Conservation (phyloP, 1,140 invertebrate genomes). For the Pseudomyrmex cubaensis region DNA sequence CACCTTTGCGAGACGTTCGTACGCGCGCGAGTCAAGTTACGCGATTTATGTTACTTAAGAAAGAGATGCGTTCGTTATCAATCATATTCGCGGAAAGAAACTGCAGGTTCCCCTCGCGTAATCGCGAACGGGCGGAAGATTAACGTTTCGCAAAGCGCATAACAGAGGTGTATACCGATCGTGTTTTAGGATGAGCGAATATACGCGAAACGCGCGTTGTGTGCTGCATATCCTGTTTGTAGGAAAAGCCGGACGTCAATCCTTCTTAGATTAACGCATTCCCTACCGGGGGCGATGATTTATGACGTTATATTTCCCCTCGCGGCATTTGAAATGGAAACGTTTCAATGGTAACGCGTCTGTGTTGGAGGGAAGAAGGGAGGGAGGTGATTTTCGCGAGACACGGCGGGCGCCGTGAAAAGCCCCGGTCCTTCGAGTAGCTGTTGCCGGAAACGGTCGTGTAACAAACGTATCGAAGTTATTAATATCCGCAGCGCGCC, state of each 20-base stretch:
- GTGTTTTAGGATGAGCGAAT: background rate
- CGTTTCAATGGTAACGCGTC: conserved; percentile 44
- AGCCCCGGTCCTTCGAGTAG: conserved; percentile 42
- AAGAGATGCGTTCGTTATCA: conserved; percentile 15
- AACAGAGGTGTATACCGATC: background rate
- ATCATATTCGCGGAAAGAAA: conserved; percentile 8
- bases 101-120: background rate
- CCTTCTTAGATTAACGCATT: conserved; percentile 60
- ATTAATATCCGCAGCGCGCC: conserved; percentile 41
- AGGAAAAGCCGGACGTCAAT: conserved; percentile 53
- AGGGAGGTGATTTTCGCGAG: background rate
- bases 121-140: conserved; percentile 5
- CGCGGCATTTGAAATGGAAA: conserved; percentile 64
- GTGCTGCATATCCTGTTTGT: conserved; percentile 33
- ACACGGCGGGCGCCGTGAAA: conserved; percentile 42
- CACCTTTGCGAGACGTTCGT: too few relatives aligned
- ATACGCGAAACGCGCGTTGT: conserved; percentile 18
- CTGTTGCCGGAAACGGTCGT: conserved; percentile 31
- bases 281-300: conserved; percentile 45
- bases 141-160: conserved; percentile 10
- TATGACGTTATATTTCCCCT: conserved; percentile 53
- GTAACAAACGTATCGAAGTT: conserved; percentile 39
- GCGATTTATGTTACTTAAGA: background rate
- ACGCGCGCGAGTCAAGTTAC: background rate
- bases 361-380: background rate